Percentiles rank a stretch among this genome's conserved stretches.
Evolutionary conservation across 2,797 vertebrate genomes (phyloP).

Genomic region (Megaceryle alcyon): DNA sequence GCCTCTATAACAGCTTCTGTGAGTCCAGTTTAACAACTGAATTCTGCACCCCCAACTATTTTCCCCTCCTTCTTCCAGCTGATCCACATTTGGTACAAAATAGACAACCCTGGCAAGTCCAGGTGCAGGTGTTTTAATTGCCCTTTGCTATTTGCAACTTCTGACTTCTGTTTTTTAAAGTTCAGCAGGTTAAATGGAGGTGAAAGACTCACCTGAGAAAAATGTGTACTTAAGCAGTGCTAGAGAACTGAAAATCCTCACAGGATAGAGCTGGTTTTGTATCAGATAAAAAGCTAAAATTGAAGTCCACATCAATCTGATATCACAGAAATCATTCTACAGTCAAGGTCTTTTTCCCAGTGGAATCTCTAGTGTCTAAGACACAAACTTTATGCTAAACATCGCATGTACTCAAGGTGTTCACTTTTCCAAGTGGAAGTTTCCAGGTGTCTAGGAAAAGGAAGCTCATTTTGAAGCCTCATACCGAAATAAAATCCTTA

Average conservation of each 20-base stretch:
- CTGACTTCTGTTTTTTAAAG: background rate
- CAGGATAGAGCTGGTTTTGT: background rate
- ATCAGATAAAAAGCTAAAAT: background rate
- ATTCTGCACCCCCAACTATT: background rate
- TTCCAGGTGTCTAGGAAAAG: background rate
- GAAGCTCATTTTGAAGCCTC: background rate
- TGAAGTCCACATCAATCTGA: background rate
- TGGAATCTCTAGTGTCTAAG: background rate
- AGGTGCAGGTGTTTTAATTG: background rate
- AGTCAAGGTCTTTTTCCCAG: background rate
- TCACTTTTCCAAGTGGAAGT: background rate
- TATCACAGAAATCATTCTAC: background rate
- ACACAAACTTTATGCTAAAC: background rate
- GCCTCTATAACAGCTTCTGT: fast-evolving
- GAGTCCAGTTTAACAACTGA: background rate
- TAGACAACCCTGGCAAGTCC: background rate
- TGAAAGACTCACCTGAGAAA: background rate
- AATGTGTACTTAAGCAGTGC: background rate
- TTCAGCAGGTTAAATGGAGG: background rate
- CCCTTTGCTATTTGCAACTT: background rate
- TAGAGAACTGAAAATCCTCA: background rate
- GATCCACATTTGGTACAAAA: background rate
- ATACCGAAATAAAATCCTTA: background rate
- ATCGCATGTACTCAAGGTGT: background rate
- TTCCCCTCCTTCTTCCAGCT: background rate